Evolutionary conservation across 2,888 invertebrate genomes (phyloP), one percentile per base, ranked within the genome.

Genomic region (Chironomus riparius): DNA sequence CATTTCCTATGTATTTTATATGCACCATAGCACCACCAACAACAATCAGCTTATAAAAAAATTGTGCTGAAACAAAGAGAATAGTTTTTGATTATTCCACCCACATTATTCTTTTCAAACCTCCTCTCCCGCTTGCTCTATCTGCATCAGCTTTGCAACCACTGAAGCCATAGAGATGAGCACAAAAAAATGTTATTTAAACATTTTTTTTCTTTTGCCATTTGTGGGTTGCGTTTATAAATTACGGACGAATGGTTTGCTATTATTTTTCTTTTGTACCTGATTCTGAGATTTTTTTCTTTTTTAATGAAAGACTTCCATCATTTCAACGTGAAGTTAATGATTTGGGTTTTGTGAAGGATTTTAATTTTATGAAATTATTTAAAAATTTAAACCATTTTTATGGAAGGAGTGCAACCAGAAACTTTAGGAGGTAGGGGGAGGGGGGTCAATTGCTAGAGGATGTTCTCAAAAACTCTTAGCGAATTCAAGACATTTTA

Each of bases 61-160:
- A 3, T 21, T 21, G 12, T 65, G 65, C 5, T 24, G 18, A 65
- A 65, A 65, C 65, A 65, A 65, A 65, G 65, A 65, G 5, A 65
- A 65, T 65, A 65, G 65, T 65, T 65, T 38, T 24, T 65, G 65
- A 65, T 65, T 65, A 65, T 65, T 65, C 65, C 65, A 24, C 65
- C 24, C 65, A 21, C 65, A 65, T 21, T 12, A 65, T 56, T 65
- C 24, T 38, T 65, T 13, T 65, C 4, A 22, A 12, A 10, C 21
- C 62, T n/a, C 18, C 4, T 22, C n/a, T n/a, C n/a, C n/a, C n/a
- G n/a, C n/a, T n/a, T 24, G 38, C 24, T 24, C 22, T 24, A 62
- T 12, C 15, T 24, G 65, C 65, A 65, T 24, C 65, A 24, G 21
- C 21, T 21, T 24, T 12, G 12, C 21, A 65, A 65, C 65, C 65